A percentile compares a stretch with the other conserved stretches of the same genome.
Conservation (phyloP, 2,888 invertebrate species). For the Watsonalla cultraria region DNA sequence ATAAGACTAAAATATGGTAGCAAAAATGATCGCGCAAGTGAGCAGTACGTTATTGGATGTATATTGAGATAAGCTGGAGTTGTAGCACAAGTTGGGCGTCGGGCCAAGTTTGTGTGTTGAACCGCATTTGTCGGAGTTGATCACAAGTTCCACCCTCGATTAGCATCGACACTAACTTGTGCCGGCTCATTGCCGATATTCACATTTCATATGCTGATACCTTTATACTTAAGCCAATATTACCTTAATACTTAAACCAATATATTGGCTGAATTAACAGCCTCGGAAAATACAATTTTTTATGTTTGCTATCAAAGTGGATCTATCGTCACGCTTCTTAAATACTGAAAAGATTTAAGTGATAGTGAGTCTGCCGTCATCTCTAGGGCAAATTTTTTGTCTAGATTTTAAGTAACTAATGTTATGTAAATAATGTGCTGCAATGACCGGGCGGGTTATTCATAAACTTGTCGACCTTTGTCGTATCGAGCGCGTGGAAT, state of each 20-base stretch:
- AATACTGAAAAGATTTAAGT: no score
- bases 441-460: constrained; percentile 11
- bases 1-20: constrained; percentile 11
- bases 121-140: constrained; percentile 63
- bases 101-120: constrained; percentile 55
- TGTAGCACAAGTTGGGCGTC: constrained; percentile 23
- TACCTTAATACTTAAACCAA: neutral
- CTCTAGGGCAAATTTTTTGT: neutral
- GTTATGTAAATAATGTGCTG: neutral
- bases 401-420: no score
- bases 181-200: constrained; percentile 23
- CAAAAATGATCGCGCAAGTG: constrained; percentile 12
- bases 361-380: no score
- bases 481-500: constrained; percentile 11
- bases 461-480: constrained; percentile 17
- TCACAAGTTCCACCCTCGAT: constrained; percentile 52
- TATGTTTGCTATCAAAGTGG: no score
- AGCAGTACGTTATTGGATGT: constrained; percentile 8
- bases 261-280: neutral
- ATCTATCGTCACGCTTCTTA: no score
- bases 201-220: constrained; percentile 19
- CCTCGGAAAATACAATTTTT: no score
- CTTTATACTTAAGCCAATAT: neutral
- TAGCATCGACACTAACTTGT: constrained; percentile 59
- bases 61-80: constrained; percentile 17